Base-by-base conservation (phyloP, 1,140 invertebrate species). In the Pseudomyrmex pallidus region DNA sequence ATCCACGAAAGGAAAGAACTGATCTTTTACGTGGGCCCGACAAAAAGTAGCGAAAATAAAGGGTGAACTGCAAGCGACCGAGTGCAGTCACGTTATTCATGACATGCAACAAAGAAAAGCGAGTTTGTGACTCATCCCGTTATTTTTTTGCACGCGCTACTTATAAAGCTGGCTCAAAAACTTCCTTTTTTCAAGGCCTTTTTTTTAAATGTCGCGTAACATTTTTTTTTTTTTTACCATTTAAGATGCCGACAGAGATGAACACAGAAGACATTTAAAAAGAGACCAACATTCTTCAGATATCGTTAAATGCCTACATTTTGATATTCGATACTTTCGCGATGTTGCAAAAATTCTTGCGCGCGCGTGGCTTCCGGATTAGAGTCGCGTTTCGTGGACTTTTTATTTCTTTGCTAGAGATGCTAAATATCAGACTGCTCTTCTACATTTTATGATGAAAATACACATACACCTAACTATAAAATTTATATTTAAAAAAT, bases 21-120 rank as follows among this genome's bases (percentile, higher is more conserved):
- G 61, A 63, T 74, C 35, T 3, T 8, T 70, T 52, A 9, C 44
- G 12, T 56, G 44, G 10, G 22, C 22, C 44, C 46, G 64, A 50
- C 54, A 67, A 62, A 80, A 83, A 73, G 13, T 84, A 22, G 61
- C 10, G 35, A 77, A 86, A 78, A 85, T 64, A 63, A 25, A 56
- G 15, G 8, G 17, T 8, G 9, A 72, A 44, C 22, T 56, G 17
- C 9, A 0, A 1, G 54, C 12, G n/a, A 52, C 17, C n/a, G 20
- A 67, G 50, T 63, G 54, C 57, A 67, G 57, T 54, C 50, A 54
- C 48, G 48, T 9, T 62, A 52, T 20, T 72, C 57, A 50, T 10
- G n/a, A 57, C 22, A 7, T 66, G 13, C n/a, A 78, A 72, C 74
- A 78, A 84, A 84, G 66, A 68, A 67, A 74, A 72, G 83, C 50